phyloP scores from a whole-genome alignment of 1,140 invertebrate species.

The Drosophila sechellia region DNA sequence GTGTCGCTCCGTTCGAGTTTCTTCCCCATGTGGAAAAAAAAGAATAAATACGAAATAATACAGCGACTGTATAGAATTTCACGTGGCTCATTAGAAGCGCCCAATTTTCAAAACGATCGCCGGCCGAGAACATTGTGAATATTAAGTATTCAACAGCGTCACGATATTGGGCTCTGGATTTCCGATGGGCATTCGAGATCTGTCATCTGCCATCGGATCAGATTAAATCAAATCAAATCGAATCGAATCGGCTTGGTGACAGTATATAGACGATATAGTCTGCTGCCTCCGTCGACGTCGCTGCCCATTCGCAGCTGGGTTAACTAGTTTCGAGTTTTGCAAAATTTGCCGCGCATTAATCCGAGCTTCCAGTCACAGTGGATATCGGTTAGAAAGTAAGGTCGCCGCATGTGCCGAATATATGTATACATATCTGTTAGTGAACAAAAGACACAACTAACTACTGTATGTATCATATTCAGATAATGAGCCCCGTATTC shows the following conservation, averaged over 20 bases:
- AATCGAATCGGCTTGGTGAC: not conserved
- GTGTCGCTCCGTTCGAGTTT: conserved; percentile 34
- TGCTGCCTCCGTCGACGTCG: not conserved
- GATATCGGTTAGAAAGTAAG: conserved; percentile 1
- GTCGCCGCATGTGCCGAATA: not conserved
- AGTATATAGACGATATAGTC: conserved; percentile 12
- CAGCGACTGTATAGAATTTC: conserved; percentile 31
- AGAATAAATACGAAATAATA: not conserved
- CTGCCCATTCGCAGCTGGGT: conserved; percentile 29
- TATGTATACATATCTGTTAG: not conserved
- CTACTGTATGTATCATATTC: not conserved
- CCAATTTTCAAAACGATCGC: conserved; percentile 28
- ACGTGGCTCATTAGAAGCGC: conserved; percentile 33
- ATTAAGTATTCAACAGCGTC: conserved; percentile 41
- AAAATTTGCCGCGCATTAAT: conserved; percentile 48
- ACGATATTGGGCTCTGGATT: conserved; percentile 32
- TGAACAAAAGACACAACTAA: not conserved
- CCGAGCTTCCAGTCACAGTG: conserved; percentile 27
- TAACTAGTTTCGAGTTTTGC: conserved; percentile 55
- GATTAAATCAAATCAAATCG: not conserved
- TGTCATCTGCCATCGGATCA: not conserved
- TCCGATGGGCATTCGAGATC: not conserved
- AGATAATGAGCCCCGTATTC: no score
- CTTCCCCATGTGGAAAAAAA: not conserved
- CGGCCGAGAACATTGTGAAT: not conserved